A percentile compares a stretch with the other conserved stretches of the same genome.
phyloP scores from a whole-genome alignment of 2,113 vertebrate species.

The Apodemus sylvaticus region DNA sequence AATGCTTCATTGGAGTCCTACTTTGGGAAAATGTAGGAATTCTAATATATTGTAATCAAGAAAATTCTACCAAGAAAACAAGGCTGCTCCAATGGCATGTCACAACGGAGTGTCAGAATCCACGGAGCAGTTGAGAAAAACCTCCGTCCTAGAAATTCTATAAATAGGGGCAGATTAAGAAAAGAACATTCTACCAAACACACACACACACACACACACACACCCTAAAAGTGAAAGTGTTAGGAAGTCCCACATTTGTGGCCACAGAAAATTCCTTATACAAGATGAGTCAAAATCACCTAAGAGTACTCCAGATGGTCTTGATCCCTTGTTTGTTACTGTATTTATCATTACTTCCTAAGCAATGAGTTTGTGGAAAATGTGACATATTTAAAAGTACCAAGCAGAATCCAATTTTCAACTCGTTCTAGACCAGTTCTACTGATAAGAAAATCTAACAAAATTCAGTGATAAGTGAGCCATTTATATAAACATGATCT shows the following conservation, averaged over 20 bases:
- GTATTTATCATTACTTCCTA: not conserved
- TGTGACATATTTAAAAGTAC: not conserved
- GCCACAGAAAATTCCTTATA: not conserved
- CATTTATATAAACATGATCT: not conserved
- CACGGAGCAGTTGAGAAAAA: conserved; percentile 40
- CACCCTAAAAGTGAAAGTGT: not conserved
- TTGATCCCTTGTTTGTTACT: not conserved
- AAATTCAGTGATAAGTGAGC: not conserved
- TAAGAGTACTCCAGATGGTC: not conserved
- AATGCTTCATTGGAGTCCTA: not conserved
- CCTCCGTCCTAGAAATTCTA: not conserved
- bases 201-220: not conserved
- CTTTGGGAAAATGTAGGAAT: not conserved
- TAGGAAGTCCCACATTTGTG: not conserved
- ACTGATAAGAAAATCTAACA: not conserved
- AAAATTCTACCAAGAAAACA: conserved; percentile 4
- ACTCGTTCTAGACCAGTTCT: not conserved
- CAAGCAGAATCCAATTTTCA: conserved; percentile 30
- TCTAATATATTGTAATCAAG: not conserved
- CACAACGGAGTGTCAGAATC: conserved; percentile 42
- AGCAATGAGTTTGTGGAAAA: not conserved
- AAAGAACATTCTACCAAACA: not conserved
- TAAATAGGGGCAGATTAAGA: not conserved
- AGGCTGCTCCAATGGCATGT: not conserved
- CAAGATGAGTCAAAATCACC: not conserved